Conservation (phyloP, 2,113 vertebrate genomes). For the Hyaena hyaena region DNA sequence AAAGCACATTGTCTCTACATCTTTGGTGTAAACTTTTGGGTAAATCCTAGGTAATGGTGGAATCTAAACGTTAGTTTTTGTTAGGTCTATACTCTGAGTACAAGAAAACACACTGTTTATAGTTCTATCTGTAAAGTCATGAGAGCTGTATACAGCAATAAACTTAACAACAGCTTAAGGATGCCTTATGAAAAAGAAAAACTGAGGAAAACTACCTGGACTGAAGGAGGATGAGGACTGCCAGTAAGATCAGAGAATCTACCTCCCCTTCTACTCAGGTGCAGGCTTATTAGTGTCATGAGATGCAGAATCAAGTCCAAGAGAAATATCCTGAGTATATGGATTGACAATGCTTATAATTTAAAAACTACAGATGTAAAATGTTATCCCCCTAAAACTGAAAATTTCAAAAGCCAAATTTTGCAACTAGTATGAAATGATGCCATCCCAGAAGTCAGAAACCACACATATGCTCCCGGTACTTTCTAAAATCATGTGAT, state of each 20-base stretch:
- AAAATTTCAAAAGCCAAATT: constrained; percentile 41
- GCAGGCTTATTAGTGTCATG: background rate
- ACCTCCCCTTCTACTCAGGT: background rate
- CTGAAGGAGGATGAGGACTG: background rate
- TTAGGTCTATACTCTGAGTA: constrained; percentile 11
- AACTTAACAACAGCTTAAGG: background rate
- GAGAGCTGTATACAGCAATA: background rate
- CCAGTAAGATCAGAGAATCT: background rate
- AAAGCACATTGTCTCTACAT: background rate
- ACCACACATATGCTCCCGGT: background rate
- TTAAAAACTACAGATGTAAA: background rate
- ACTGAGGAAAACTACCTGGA: background rate
- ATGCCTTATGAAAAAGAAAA: background rate
- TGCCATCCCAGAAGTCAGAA: background rate
- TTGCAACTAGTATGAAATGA: constrained; percentile 5
- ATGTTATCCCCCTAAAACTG: background rate
- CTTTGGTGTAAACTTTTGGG: constrained; percentile 65
- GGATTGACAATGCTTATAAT: background rate
- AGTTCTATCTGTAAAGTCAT: constrained; percentile 32
- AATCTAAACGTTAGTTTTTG: background rate
- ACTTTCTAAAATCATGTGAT: constrained; percentile 28
- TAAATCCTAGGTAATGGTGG: background rate
- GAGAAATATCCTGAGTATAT: background rate
- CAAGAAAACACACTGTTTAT: background rate
- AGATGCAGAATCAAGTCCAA: background rate